Evolutionary conservation across 1,140 invertebrate species (phyloP).

Genomic region (Orius laevigatus): DNA sequence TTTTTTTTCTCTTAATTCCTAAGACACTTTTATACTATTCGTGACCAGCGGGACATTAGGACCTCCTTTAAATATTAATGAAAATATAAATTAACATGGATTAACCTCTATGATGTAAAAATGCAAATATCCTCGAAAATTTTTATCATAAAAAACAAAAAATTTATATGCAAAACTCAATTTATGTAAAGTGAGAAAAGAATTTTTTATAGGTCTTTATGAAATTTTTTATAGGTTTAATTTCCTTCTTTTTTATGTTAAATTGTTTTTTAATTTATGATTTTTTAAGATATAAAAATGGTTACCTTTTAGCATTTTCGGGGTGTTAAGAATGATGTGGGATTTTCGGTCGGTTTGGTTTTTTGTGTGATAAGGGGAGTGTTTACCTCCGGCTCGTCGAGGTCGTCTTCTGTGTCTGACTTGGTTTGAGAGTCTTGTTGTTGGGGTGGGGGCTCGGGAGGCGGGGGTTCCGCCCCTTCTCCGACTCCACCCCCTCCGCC

Average conservation of each 20-base stretch:
- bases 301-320: neutral
- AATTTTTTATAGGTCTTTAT: no score
- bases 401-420: slow-evolving; percentile 12
- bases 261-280: neutral
- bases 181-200: no score
- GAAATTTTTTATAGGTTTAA: neutral
- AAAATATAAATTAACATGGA: no score
- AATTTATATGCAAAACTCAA: no score
- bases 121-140: neutral
- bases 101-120: no score
- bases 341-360: neutral
- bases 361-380: neutral
- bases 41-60: no score
- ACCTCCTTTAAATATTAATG: no score
- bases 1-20: no score
- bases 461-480: neutral
- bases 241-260: neutral
- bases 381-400: slow-evolving; percentile 14
- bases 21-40: no score
- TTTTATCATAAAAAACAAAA: neutral
- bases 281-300: neutral
- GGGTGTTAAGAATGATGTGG: neutral
- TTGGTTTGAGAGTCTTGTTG: neutral
- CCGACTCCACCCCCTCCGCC: slow-evolving; percentile 7
- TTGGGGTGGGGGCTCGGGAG: neutral